phyloP scores from a whole-genome alignment of 2,113 vertebrate genomes.

The Ceuthmochares aereus region DNA sequence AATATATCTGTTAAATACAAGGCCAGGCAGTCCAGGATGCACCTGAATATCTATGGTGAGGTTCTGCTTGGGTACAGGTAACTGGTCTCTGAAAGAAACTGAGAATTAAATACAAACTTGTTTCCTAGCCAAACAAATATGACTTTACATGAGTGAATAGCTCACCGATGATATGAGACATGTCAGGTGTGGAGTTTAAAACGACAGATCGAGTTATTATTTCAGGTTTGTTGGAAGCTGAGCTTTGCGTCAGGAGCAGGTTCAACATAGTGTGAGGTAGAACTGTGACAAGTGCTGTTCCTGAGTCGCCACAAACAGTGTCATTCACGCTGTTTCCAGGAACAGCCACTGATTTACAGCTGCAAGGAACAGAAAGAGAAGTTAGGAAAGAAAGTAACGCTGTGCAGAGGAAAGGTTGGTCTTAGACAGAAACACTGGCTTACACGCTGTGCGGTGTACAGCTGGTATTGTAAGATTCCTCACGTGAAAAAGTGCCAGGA shows the following conservation, averaged over 20 bases:
- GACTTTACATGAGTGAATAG: not conserved
- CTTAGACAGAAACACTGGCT: not conserved
- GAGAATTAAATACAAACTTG: not conserved
- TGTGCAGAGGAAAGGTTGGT: not conserved
- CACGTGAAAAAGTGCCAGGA: constrained; percentile 68
- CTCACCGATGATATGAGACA: not conserved
- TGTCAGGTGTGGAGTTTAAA: not conserved
- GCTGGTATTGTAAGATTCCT: constrained; percentile 44
- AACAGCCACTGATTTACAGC: constrained; percentile 52
- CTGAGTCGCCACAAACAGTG: constrained; percentile 22
- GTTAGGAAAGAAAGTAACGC: not conserved
- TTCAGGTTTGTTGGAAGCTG: not conserved
- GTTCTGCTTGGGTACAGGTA: not conserved
- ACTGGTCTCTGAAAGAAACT: not conserved
- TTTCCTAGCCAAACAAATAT: not conserved
- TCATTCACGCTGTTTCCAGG: constrained; percentile 54
- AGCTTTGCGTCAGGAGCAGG: not conserved
- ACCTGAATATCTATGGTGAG: not conserved
- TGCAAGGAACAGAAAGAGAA: not conserved
- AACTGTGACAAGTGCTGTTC: not conserved
- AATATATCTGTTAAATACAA: not conserved
- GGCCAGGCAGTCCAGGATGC: not conserved
- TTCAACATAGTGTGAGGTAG: not conserved
- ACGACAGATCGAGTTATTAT: not conserved
- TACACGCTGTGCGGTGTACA: constrained; percentile 69